Base-by-base conservation (phyloP, 1,140 invertebrate genomes). In the Chlorops oryzae region DNA sequence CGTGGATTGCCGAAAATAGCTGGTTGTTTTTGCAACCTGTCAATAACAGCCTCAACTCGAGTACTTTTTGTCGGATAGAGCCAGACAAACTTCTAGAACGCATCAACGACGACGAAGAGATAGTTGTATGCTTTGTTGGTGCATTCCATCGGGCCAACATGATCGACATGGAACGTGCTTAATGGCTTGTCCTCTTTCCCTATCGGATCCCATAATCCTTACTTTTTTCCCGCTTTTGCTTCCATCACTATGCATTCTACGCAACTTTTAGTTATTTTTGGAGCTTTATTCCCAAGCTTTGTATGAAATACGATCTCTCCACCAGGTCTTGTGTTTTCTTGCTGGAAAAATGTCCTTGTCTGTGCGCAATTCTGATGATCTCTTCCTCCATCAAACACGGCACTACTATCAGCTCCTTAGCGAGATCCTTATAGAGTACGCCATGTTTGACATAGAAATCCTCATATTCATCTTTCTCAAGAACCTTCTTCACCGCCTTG, bases 51-150 rank as follows among this genome's bases (percentile, higher is more conserved):
- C 9, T 39, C 47, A 13, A 32, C 32, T 23, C 15, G n/a, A 5
- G 28, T 42, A 18, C 12, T 32, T 23, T 47, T 41, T 21, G 25
- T 39, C 3, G 23, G 15, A 41, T 22, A 51, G 5, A 51, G 21
- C 43, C 50, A 52, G 9, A 44, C 32, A 47, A 45, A 73, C 35
- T 73, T 72, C 2, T 58, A 56, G 54, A 74, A 69, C 1, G 58
- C 61, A 51, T 74, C 69, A 4, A 68, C 47, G 9, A 50, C n/a
- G 12, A 50, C 39, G 2, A 76, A 60, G 4, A 75, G 59, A 52
- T 74, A 57, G 13, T 67, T 63, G 45, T 76, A 75, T n/a, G 54
- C 49, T 37, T 76, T 75, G 6, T 54, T 56, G 0, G 70, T 70
- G 9, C 50, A 42, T 21, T 52, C 45, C 12, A 75, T 35, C 2